Conservation (phyloP, 1,140 invertebrate genomes). For the Drosophila pandora region DNA sequence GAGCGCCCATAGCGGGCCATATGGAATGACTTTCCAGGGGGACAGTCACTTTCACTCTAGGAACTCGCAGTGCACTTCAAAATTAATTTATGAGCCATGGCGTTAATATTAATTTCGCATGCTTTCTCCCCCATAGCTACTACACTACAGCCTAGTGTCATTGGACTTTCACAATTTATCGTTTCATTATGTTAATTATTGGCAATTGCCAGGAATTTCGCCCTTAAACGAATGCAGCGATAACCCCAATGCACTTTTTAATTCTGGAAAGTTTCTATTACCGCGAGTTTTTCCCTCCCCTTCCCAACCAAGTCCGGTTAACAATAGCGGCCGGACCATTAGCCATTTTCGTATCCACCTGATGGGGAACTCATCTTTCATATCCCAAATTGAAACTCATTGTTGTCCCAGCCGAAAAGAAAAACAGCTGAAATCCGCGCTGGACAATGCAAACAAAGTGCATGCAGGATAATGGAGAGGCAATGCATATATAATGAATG, state of each 20-base stretch:
- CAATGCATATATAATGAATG: slow-evolving; percentile 35
- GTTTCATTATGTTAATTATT: slow-evolving; percentile 83
- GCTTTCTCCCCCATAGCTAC: slow-evolving; percentile 56
- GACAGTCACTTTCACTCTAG: slow-evolving; percentile 56
- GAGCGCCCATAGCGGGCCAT: slow-evolving; percentile 39
- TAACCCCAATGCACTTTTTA: slow-evolving; percentile 65
- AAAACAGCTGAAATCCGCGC: slow-evolving; percentile 31
- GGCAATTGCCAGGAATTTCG: slow-evolving; percentile 63
- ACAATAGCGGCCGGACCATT: slow-evolving; percentile 33
- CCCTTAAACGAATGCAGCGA: slow-evolving; percentile 21
- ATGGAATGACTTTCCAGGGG: slow-evolving; percentile 50
- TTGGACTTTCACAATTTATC: slow-evolving; percentile 80
- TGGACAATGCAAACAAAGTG: slow-evolving; percentile 41
- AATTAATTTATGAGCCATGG: slow-evolving; percentile 81
- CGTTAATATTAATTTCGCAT: slow-evolving; percentile 64
- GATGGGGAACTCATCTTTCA: slow-evolving; percentile 14
- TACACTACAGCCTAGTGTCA: slow-evolving; percentile 50
- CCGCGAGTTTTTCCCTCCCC: background rate
- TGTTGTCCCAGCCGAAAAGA: slow-evolving; percentile 32
- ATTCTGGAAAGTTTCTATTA: slow-evolving; percentile 36
- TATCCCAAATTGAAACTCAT: slow-evolving; percentile 43
- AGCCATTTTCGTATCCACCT: slow-evolving; percentile 24
- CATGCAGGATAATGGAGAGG: slow-evolving; percentile 34
- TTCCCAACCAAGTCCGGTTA: slow-evolving; percentile 11
- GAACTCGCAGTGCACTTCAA: slow-evolving; percentile 52